Evolutionary conservation across 2,888 invertebrate species (phyloP), one percentile per base, ranked within the genome.

Genomic region (Deilephila elpenor): DNA sequence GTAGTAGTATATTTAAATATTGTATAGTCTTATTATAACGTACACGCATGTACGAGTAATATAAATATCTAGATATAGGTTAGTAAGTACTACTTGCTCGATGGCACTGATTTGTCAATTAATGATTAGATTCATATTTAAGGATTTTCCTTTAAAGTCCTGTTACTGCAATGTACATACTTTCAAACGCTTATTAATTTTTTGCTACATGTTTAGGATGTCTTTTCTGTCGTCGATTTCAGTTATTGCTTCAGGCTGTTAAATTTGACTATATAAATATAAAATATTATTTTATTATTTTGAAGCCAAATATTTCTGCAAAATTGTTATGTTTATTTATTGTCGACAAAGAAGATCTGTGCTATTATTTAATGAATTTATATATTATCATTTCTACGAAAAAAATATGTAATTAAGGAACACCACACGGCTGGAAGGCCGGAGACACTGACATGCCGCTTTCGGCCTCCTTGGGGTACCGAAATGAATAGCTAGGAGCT

Each of bases 31-130:
- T 71, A 71, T 56, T 61, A 11, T 3, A 7, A n/a, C 60, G 17
- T 72, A 29, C 19, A 34, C 37, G 32, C 32, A 32, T 32, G 32
- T 32, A 44, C 14, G 11, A 37, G 59, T 44, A n/a, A 73, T 44
- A 67, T n/a, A 53, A 25, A 59, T 25, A 20, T 25, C 20, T 62
- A 37, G 59, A 34, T 19, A 53, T 59, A 60, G 25, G 59, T 73
- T 25, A 56, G 70, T 70, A 60, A 73, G 70, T 61, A 73, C 51
- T 59, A 85, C 85, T 90, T 88, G 87, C 88, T 89, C 84, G 86
- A 85, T 86, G 85, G 91, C 91, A 93, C 94, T 93, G 93, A 93
- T 91, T 92, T 92, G 94, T 94, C 94, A 94, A 94, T 94, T 94
- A 94, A 87, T 91, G 92, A 94, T 93, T 94, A 94, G 94, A 91